These are phyloP conservation scores for Apteryx mantelli DNA, from an alignment of 2,113 vertebrate genomes.

Conservation along the genomic window DNA sequence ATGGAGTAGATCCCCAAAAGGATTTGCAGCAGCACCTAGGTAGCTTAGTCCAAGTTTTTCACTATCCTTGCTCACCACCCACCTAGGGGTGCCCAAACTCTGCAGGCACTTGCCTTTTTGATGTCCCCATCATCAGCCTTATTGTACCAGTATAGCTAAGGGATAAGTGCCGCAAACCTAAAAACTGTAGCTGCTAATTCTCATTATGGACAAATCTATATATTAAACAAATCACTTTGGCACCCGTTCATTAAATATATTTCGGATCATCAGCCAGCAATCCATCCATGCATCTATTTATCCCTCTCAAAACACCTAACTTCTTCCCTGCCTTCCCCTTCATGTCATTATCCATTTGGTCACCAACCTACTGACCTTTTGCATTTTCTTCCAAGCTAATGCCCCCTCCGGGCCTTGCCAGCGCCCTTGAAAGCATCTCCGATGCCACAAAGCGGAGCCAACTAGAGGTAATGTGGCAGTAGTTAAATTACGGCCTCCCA, in stretches of 20 bases:
- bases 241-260: not conserved
- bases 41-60: not conserved
- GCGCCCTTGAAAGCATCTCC: not conserved
- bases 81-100: not conserved
- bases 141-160: fast-evolving
- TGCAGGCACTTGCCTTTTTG: not conserved
- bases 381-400: not conserved
- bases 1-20: not conserved
- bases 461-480: fast-evolving
- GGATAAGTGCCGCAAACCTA: not conserved
- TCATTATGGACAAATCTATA: not conserved
- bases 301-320: not conserved
- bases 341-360: not conserved
- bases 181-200: not conserved
- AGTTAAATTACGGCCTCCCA: not conserved
- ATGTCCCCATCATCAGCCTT: not conserved
- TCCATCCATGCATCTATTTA: not conserved
- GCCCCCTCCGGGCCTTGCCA: not conserved
- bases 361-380: not conserved
- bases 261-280: not conserved
- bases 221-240: not conserved
- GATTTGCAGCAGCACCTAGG: not conserved
- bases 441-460: not conserved
- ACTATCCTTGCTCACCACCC: not conserved
- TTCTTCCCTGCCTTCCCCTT: not conserved